Evolutionary conservation across 2,797 vertebrate genomes (phyloP), one percentile per base, ranked within the genome.

Genomic region (Schizopygopsis malacanthus): DNA sequence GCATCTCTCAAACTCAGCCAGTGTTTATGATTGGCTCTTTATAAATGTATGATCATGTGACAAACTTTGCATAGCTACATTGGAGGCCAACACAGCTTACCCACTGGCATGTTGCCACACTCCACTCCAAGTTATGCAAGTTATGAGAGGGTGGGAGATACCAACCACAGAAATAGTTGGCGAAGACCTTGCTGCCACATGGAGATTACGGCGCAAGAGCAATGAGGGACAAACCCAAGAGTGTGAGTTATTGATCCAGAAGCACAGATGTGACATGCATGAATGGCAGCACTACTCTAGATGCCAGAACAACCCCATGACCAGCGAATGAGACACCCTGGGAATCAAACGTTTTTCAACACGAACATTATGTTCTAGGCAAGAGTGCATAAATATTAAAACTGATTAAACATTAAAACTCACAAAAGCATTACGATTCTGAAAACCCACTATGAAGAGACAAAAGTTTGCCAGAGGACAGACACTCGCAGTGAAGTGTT

Each of bases 241-340:
- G 25, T 56, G 41, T 65, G 78, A 85, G 77, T 61, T 85, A 81
- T 65, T 81, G 77, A 85, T 81, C 54, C 25, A 65, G 56, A 54
- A 81, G 28, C 70, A 28, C 56, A 73, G 77, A 81, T 73, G 56
- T 81, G 69, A 85, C 67, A 73, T 73, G 70, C 69, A 63, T 85
- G 78, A 73, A 47, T 63, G 67, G 52, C 76, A 79, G 39, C 39
- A 39, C 50, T 39, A 72, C 13, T 73, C 25, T 12, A 59, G 18
- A 61, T 47, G 41, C 83, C 67, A 79, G 67, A 80, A 80, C 28
- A 65, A 28, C 20, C 22, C 41, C 25, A 47, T 10, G 16, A 81
- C 15, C 54, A 67, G 54, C 10, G 33, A 80, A n/a, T 20, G 20
- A 84, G 20, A 45, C 11, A n/a, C 39, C 39, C 52, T 18, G n/a